phyloP scores from a whole-genome alignment of 2,888 invertebrate species.

The Cephonodes hylas region DNA sequence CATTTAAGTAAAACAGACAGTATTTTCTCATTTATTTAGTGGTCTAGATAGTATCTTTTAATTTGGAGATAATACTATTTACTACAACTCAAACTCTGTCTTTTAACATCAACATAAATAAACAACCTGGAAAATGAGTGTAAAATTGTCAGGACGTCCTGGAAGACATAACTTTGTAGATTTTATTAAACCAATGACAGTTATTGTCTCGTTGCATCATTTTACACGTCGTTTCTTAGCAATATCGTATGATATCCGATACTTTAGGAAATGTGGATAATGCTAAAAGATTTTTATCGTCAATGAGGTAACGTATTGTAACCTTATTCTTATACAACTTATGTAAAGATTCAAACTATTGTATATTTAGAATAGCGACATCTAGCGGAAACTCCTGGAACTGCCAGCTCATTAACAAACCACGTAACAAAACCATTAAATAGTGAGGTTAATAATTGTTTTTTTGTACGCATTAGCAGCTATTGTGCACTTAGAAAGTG shows the following conservation, averaged over 20 bases:
- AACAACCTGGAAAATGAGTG: too few relatives aligned
- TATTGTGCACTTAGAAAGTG: constrained; percentile 36
- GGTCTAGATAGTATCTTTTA: too few relatives aligned
- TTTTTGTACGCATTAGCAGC: constrained; percentile 9
- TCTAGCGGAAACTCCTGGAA: neutral
- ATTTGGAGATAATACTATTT: too few relatives aligned
- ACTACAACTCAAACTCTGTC: too few relatives aligned
- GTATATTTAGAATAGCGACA: neutral
- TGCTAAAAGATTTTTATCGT: neutral
- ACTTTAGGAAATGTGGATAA: neutral
- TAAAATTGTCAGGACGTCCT: neutral
- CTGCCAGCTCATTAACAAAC: neutral
- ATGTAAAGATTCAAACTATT: neutral
- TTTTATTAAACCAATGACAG: neutral
- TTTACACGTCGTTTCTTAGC: neutral
- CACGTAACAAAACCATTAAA: neutral
- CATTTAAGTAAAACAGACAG: too few relatives aligned
- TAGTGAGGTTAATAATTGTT: neutral
- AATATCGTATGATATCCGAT: neutral
- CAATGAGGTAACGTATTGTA: neutral
- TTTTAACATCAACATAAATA: too few relatives aligned
- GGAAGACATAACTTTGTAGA: neutral
- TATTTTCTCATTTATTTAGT: too few relatives aligned
- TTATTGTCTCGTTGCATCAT: neutral
- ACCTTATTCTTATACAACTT: neutral